A percentile compares a stretch with the other conserved stretches of the same genome.
phyloP scores from a whole-genome alignment of 2,113 vertebrate genomes.

The Chlorodrepanis virens region DNA sequence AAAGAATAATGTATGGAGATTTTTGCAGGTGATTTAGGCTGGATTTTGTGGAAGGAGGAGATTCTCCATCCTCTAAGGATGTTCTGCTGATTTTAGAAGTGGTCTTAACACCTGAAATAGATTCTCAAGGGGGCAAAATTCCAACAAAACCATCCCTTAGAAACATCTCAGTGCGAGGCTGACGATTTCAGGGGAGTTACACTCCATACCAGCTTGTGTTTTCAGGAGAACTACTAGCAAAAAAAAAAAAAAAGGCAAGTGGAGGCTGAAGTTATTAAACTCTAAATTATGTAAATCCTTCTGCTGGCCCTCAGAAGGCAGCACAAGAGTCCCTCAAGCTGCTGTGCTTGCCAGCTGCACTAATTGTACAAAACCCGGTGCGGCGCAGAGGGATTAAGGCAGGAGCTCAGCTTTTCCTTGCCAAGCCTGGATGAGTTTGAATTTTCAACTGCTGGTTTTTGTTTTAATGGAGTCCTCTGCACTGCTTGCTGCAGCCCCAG shows the following conservation, averaged over 20 bases:
- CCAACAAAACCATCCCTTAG: background rate
- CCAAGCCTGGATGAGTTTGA: background rate
- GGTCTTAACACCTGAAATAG: background rate
- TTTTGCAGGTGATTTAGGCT: background rate
- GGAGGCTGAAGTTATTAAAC: background rate
- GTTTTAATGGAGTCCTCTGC: background rate
- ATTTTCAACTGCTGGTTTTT: background rate
- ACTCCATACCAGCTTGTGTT: rapidly evolving
- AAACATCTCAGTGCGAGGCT: rapidly evolving
- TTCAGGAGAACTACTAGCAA: background rate
- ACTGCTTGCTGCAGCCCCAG: background rate
- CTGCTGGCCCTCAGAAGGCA: background rate
- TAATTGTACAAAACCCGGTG: background rate
- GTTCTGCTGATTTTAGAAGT: background rate
- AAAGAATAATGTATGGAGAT: background rate
- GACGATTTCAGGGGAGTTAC: rapidly evolving
- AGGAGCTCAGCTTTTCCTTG: background rate
- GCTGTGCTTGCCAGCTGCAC: background rate
- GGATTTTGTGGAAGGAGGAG: background rate
- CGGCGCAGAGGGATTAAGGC: rapidly evolving
- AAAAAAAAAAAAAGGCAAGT: background rate
- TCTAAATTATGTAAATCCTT: background rate
- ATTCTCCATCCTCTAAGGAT: background rate
- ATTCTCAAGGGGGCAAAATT: background rate
- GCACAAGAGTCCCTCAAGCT: background rate